Evolutionary conservation across 1,140 invertebrate species (phyloP), one percentile per base, ranked within the genome.

Genomic region (Meloidogyne chitwoodi): DNA sequence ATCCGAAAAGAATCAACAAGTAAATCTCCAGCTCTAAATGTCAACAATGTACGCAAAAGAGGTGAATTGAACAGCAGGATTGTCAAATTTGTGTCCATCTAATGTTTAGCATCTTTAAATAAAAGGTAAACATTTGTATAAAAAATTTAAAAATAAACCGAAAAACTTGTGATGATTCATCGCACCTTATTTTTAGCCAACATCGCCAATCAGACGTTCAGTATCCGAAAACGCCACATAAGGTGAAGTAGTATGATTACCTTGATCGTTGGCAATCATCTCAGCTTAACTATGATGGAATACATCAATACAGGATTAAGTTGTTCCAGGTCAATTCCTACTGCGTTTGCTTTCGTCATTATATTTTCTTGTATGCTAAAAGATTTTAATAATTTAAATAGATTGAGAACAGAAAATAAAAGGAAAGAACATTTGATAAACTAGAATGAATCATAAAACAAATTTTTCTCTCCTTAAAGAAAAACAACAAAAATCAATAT

Each of bases 181-280:
- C 14, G 68, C n/a, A n/a, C n/a, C n/a, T n/a, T n/a, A n/a, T n/a
- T n/a, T n/a, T 88, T 97, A 96, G 83, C 95, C 95, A 77, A 94
- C 94, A 91, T 97, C 95, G 76, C 95, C 95, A 88, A 97, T 95
- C 80, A 97, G 91, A 89, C 95, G 92, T 88, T 97, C 95, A 8
- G 93, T 94, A 85, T 96, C n/a, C n/a, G n/a, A n/a, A 90, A 98
- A 97, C 76, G 94, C 94, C 64, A 98, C 95, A 91, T 96, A 97
- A 75, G 93, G 94, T 69, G 95, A 95, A 74, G 95, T 98, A 48
- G 95, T 98, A 84, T 94, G 90, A 90, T 98, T 98, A 70, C 68
- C 68, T 38, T 70, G 68, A 56, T 70, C 68, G 11, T 70, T 70
- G 0, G 68, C 68, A 56, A 70, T 70, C 31, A 70, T 70, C 41